Percentiles rank a stretch among this genome's conserved stretches.
These are phyloP conservation scores for Sebastolobus alascanus DNA, from an alignment of 2,797 vertebrate genomes.

Conservation along the genomic window DNA sequence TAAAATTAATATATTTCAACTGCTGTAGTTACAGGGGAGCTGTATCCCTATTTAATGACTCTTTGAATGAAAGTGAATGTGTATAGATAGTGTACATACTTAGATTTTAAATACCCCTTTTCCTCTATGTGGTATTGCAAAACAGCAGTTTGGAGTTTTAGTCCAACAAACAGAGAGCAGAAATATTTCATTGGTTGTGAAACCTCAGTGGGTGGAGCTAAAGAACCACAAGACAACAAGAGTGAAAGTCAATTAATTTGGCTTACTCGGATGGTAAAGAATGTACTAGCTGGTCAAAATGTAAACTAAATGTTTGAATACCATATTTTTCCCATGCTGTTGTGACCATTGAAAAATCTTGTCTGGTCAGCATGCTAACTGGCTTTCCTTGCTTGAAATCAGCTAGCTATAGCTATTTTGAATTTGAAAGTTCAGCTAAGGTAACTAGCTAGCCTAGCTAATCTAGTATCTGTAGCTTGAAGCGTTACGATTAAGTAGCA, in stretches of 20 bases:
- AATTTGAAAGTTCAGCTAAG: background rate
- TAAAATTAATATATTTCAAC: slow-evolving; percentile 76
- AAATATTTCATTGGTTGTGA: slow-evolving; percentile 30
- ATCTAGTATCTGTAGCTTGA: background rate
- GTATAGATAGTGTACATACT: slow-evolving; percentile 79
- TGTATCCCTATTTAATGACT: slow-evolving; percentile 61
- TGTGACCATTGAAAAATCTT: background rate
- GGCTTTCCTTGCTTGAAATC: background rate
- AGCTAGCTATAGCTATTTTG: background rate
- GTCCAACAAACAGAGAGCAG: slow-evolving; percentile 21
- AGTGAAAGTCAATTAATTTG: background rate
- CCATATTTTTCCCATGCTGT: background rate
- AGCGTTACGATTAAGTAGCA: background rate
- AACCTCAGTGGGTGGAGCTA: slow-evolving; percentile 25
- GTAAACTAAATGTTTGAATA: background rate
- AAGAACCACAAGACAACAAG: background rate
- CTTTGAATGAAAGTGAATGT: slow-evolving; percentile 73
- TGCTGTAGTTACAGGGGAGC: slow-evolving; percentile 77
- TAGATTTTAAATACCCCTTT: slow-evolving; percentile 70
- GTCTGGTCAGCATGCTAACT: background rate
- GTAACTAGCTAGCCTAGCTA: background rate
- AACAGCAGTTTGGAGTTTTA: slow-evolving; percentile 47
- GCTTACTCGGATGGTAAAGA: background rate
- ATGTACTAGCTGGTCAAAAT: background rate
- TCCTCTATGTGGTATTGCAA: slow-evolving; percentile 24